These are phyloP conservation scores for Ditula angustiorana DNA, from an alignment of 2,888 invertebrate genomes.

Conservation along the genomic window DNA sequence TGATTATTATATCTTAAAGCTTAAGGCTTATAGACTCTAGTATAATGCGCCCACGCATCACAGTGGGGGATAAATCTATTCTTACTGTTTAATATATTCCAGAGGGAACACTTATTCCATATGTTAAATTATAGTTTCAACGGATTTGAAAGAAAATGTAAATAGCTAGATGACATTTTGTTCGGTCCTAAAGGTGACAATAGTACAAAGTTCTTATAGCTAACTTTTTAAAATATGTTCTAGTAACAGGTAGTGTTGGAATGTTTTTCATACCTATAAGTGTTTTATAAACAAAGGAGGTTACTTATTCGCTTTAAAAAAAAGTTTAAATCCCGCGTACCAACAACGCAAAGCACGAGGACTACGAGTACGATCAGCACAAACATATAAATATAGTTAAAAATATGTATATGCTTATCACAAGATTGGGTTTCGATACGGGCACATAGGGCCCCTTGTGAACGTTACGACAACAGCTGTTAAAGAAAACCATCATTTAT, in stretches of 20 bases:
- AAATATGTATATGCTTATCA: neutral
- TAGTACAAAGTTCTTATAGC: too few relatives aligned
- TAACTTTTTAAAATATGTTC: too few relatives aligned
- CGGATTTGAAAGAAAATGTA: neutral
- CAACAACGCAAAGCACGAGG: too few relatives aligned
- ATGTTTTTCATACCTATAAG: too few relatives aligned
- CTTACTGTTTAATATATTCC: neutral
- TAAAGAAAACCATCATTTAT: conserved; percentile 24
- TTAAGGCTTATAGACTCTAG: conserved; percentile 9
- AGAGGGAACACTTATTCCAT: neutral
- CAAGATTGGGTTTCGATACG: conserved; percentile 35
- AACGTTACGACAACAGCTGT: conserved; percentile 23
- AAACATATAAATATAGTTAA: too few relatives aligned
- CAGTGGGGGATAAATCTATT: neutral
- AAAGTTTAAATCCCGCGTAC: too few relatives aligned
- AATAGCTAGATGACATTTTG: too few relatives aligned
- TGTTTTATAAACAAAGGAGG: too few relatives aligned
- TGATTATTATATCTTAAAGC: conserved; percentile 28
- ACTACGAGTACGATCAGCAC: too few relatives aligned
- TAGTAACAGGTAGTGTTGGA: too few relatives aligned
- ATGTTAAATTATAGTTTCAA: neutral
- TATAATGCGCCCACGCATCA: conserved; percentile 9
- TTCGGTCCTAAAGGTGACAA: too few relatives aligned
- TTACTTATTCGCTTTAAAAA: too few relatives aligned
- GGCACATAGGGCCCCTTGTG: conserved; percentile 7